These are phyloP conservation scores for Sceloporus tristichus DNA, from an alignment of 2,113 vertebrate species.

Conservation along the genomic window DNA sequence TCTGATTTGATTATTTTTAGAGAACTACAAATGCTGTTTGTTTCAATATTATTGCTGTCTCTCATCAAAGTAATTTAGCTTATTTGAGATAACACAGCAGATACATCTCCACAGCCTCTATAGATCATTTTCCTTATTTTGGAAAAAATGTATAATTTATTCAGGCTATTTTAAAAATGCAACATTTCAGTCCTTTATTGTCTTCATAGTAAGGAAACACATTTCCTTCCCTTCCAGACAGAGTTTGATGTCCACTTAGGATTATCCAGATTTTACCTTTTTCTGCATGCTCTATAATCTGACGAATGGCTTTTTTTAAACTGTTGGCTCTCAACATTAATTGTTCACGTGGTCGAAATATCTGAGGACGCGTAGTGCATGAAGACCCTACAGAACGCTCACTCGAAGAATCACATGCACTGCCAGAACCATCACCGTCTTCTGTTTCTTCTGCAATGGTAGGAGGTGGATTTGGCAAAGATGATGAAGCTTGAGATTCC, in stretches of 20 bases:
- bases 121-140: not conserved
- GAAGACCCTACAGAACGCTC: conserved; percentile 66
- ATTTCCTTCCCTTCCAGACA: not conserved
- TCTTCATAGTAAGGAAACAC: not conserved
- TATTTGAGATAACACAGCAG: not conserved
- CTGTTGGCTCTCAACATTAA: conserved; percentile 98
- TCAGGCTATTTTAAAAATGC: conserved; percentile 21
- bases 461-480: conserved; percentile 86
- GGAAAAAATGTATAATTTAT: not conserved
- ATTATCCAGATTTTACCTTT: conserved; percentile 81
- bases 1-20: not conserved
- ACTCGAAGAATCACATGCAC: conserved; percentile 59
- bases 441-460: conserved; percentile 92
- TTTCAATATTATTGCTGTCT: not conserved
- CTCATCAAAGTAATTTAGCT: not conserved
- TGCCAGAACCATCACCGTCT: conserved; percentile 79
- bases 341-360: conserved; percentile 94
- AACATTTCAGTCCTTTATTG: conserved; percentile 18
- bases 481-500: conserved; percentile 90
- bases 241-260: not conserved
- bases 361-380: conserved; percentile 82
- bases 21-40: not conserved
- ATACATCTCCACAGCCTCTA: not conserved
- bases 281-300: conserved; percentile 97
- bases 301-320: conserved; percentile 96